Conservation (phyloP, 1,140 invertebrate species). For the Andricus grossulariae region DNA sequence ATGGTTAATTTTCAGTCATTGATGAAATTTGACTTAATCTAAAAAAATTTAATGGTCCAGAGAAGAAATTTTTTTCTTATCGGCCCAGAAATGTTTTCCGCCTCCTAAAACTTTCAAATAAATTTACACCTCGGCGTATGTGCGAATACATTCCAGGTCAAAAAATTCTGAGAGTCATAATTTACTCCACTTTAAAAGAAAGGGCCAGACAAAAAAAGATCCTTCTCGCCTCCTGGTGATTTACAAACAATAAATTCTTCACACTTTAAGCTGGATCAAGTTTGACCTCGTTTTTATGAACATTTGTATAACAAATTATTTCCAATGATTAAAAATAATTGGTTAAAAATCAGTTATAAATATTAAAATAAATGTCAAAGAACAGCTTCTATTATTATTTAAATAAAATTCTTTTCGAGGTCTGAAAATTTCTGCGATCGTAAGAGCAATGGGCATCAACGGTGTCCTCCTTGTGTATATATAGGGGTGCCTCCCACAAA, state of each 20-base stretch:
- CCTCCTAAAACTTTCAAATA: no score
- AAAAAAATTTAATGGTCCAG: no score
- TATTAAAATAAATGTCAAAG: neutral
- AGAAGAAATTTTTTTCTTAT: no score
- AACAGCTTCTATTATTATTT: neutral
- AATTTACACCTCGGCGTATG: neutral
- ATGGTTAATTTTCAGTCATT: no score
- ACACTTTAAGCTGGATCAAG: conserved; percentile 4
- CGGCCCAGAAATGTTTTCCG: no score
- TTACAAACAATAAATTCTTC: conserved; percentile 22
- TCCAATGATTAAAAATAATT: neutral
- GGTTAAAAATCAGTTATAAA: neutral
- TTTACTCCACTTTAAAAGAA: conserved; percentile 30
- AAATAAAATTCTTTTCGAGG: no score
- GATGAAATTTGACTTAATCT: no score
- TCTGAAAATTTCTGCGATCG: conserved; percentile 56
- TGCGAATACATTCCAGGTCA: conserved; percentile 15
- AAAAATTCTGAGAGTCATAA: neutral
- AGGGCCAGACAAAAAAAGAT: neutral
- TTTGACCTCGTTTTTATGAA: neutral
- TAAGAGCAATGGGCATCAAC: conserved; percentile 64
- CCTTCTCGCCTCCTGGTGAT: conserved; percentile 1
- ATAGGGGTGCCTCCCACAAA: conserved; percentile 65
- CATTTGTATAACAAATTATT: neutral
- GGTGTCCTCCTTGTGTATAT: conserved; percentile 70